Evolutionary conservation across 2,797 vertebrate genomes (phyloP), one percentile per base, ranked within the genome.

Genomic region (Coreius guichenoti): DNA sequence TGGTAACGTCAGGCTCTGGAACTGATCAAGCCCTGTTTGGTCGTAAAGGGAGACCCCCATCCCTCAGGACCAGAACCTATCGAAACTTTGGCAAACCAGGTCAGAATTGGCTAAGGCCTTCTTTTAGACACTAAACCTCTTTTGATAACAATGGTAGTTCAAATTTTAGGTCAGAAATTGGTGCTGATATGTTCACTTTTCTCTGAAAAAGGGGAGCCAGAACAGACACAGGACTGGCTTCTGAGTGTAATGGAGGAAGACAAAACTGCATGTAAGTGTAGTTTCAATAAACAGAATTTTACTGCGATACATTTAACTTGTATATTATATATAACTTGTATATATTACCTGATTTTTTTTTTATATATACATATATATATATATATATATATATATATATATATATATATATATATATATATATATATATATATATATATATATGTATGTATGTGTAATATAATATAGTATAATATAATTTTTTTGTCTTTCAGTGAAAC

Each of bases 221-320:
- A 86, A 33, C 14, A 23, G 31, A 84, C 5, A 13, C 61, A 91
- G 54, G 45, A 87, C 56, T 91, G 92, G 90, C 81, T 91, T 84
- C 82, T 92, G 61, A 90, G 72, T 69, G 67, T 83, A 56, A 86
- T 51, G 86, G 92, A 91, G 58, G 69, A 92, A 87, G 91, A 91
- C 84, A 90, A 74, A 31, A 85, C 77, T 56, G 87, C 86, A 75
- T 26, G 91, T 92, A 90, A 92, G 86, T 16, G 58, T 39, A 16
- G 16, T 29, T 75, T 6, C 5, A 29, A 65, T 26, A 58, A 65
- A 23, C 4, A 9, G 5, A 31, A 65, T 31, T 65, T 65, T 65
- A 63, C 61, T 65, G 26, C 1, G 26, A 16, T 14, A 16, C 58
- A 63, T 14, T 63, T 14, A 14, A 63, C 12, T 26, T 29, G 26